Evolutionary conservation across 2,888 invertebrate genomes (phyloP).

Genomic region (Apodemia duryi): DNA sequence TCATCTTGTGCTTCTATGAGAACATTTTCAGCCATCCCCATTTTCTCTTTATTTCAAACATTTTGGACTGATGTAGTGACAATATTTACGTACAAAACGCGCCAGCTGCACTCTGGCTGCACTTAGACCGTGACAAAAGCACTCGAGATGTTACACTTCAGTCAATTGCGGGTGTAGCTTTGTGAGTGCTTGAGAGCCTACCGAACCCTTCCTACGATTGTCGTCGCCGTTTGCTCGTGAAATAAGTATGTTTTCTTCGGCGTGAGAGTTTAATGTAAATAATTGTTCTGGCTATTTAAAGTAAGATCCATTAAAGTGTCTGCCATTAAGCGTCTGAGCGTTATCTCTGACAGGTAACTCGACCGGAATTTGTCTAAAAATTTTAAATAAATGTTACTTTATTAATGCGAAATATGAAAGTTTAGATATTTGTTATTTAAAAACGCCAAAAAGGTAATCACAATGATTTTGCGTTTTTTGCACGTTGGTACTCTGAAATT

Average conservation of each 20-base stretch:
- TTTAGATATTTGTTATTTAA: too few species aligned
- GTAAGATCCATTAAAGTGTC: conserved; percentile 11
- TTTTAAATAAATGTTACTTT: too few species aligned
- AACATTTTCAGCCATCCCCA: background rate
- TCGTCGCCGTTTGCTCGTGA: conserved; percentile 17
- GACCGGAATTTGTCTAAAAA: too few species aligned
- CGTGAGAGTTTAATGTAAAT: conserved; percentile 21
- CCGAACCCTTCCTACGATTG: conserved; percentile 37
- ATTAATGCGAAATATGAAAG: too few species aligned
- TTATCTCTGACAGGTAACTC: too few species aligned
- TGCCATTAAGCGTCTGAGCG: too few species aligned
- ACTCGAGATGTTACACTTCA: conserved; percentile 47
- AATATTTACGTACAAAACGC: conserved; percentile 51
- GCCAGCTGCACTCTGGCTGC: conserved; percentile 38
- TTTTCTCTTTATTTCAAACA: conserved; percentile 22
- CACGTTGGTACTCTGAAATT: too few species aligned
- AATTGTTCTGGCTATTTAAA: conserved; percentile 7
- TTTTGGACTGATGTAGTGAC: conserved; percentile 31
- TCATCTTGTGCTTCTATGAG: too few species aligned
- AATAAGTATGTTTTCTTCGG: conserved; percentile 21
- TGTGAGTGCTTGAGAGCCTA: conserved; percentile 48
- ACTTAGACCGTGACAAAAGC: conserved; percentile 46
- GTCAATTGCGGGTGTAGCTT: conserved; percentile 54
- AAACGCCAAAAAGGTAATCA: too few species aligned
- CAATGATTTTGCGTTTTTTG: too few species aligned